phyloP scores from a whole-genome alignment of 2,797 vertebrate species.

The Acipenser transmontanus region DNA sequence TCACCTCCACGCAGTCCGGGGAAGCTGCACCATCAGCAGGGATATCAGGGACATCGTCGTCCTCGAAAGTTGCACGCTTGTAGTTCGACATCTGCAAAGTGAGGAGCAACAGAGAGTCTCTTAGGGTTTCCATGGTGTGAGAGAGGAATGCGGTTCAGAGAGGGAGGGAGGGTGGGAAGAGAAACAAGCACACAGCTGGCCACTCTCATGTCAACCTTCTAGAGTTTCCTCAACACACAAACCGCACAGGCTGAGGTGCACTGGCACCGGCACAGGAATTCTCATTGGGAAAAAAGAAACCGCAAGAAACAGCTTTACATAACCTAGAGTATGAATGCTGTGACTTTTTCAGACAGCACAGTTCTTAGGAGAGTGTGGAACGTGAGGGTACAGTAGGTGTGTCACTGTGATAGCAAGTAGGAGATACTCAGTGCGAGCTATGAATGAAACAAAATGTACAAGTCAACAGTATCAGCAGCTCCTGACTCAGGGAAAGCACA shows the following conservation, averaged over 20 bases:
- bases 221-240: background rate
- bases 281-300: background rate
- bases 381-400: too few species aligned
- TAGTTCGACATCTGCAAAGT: conserved; percentile 85
- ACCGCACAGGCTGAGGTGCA: background rate
- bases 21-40: conserved; percentile 64
- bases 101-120: conserved; percentile 5
- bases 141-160: background rate
- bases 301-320: conserved; percentile 4
- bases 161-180: background rate
- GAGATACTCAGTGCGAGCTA: too few species aligned
- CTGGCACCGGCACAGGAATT: background rate
- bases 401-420: too few species aligned
- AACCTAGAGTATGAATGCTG: too few species aligned
- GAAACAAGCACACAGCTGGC: background rate
- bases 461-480: too few species aligned
- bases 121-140: background rate
- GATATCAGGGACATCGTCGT: conserved; percentile 74
- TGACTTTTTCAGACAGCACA: too few species aligned
- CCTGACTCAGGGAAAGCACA: too few species aligned
- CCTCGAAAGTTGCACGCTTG: conserved; percentile 82
- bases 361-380: too few species aligned
- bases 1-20: conserved; percentile 82
- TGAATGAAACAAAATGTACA: too few species aligned
- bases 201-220: background rate